A percentile compares a stretch with the other conserved stretches of the same genome.
These are phyloP conservation scores for Ceriagrion tenellum DNA, from an alignment of 2,888 invertebrate genomes.

Conservation along the genomic window DNA sequence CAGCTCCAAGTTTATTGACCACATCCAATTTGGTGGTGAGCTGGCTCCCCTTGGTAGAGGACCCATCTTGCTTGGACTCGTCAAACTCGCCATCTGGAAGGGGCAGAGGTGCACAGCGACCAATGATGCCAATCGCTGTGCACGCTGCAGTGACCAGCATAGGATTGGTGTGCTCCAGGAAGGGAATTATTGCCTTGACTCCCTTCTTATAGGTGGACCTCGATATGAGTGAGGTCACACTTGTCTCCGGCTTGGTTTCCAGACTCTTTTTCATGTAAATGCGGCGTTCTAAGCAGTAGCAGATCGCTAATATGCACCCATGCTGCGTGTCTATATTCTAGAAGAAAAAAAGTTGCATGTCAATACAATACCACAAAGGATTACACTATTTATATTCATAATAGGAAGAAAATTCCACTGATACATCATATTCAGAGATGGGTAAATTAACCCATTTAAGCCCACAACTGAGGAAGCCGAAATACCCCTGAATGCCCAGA, in stretches of 20 bases:
- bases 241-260: constrained; percentile 71
- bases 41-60: constrained; percentile 68
- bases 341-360: constrained; percentile 75
- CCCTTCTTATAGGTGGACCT: constrained; percentile 82
- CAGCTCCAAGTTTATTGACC: constrained; percentile 85
- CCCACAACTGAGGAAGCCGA: no score
- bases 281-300: constrained; percentile 86
- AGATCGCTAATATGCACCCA: constrained; percentile 87
- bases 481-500: no score
- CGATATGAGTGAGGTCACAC: constrained; percentile 77
- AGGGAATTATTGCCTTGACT: constrained; percentile 82
- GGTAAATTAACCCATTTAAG: no score
- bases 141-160: constrained; percentile 85
- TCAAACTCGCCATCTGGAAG: constrained; percentile 79
- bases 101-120: constrained; percentile 85
- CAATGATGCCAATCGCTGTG: constrained; percentile 85
- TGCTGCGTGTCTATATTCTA: constrained; percentile 86
- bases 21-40: constrained; percentile 83
- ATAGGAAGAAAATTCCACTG: no score
- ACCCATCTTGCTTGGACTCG: constrained; percentile 77
- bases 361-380: no score
- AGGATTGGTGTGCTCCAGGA: constrained; percentile 82
- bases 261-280: constrained; percentile 78
- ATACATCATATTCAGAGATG: no score
- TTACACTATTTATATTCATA: no score